Percentiles rank a stretch among this genome's conserved stretches.
Conservation (phyloP, 2,797 vertebrate genomes). For the Cichlasoma orientale region DNA sequence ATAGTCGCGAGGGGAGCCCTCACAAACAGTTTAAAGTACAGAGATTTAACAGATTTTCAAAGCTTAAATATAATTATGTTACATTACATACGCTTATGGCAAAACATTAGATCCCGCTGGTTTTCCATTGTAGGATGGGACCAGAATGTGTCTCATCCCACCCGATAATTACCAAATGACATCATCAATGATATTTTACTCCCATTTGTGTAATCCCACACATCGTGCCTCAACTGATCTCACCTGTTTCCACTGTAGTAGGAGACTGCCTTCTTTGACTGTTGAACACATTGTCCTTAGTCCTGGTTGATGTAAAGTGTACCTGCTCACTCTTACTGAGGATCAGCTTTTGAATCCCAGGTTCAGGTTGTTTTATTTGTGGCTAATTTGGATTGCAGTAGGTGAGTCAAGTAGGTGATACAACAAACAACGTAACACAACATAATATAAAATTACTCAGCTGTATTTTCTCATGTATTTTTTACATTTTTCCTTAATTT, state of each 20-base stretch:
- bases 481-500: background rate
- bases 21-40: background rate
- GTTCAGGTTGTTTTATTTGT: too few relatives aligned
- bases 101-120: slow-evolving; percentile 1
- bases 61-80: slow-evolving; percentile 10
- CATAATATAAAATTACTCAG: too few relatives aligned
- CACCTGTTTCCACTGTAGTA: slow-evolving; percentile 1
- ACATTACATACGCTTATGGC: slow-evolving; percentile 6
- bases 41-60: background rate
- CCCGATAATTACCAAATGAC: slow-evolving; percentile 46
- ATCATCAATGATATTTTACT: slow-evolving; percentile 23
- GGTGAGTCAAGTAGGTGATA: too few relatives aligned
- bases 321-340: background rate
- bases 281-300: background rate
- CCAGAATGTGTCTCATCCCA: slow-evolving; percentile 11
- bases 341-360: background rate
- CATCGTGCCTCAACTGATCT: slow-evolving; percentile 38
- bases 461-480: too few relatives aligned
- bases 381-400: too few relatives aligned
- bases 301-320: background rate
- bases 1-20: background rate
- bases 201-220: slow-evolving; percentile 40
- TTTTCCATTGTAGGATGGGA: background rate
- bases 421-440: too few relatives aligned
- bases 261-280: background rate